phyloP scores from a whole-genome alignment of 2,888 invertebrate genomes.

The Leptinotarsa peninsularis region DNA sequence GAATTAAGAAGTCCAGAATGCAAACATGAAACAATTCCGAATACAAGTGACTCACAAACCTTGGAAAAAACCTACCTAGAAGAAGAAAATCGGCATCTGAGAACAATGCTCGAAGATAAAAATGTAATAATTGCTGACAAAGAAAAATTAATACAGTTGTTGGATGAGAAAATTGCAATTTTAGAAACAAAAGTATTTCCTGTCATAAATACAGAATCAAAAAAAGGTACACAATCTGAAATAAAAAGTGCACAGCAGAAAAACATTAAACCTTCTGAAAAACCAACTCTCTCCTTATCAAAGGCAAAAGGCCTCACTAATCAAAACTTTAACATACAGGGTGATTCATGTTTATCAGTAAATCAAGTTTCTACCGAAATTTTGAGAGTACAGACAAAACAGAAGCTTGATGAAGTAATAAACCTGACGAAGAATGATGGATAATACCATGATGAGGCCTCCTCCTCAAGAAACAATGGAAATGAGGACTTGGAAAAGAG shows the following conservation, averaged over 20 bases:
- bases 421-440: not conserved
- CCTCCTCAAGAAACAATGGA: not conserved
- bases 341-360: not conserved
- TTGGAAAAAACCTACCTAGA: conserved; percentile 7
- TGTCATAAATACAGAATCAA: not conserved
- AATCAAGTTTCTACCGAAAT: conserved; percentile 11
- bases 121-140: not conserved
- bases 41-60: not conserved
- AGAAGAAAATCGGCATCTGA: conserved; percentile 8
- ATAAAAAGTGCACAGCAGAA: not conserved
- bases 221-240: not conserved
- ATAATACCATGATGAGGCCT: not conserved
- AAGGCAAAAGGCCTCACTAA: not conserved
- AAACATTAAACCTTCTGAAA: not conserved
- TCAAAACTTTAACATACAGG: conserved; percentile 1
- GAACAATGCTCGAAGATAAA: not conserved
- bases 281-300: conserved; percentile 2
- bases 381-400: conserved; percentile 2
- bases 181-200: not conserved
- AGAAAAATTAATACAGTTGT: not conserved
- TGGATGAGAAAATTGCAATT: conserved; percentile 1
- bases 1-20: not conserved
- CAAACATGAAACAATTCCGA: not conserved
- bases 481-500: not conserved
- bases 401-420: conserved; percentile 2